These are phyloP conservation scores for Trichonephila clavata DNA, from an alignment of 1,140 invertebrate species.

Conservation along the genomic window DNA sequence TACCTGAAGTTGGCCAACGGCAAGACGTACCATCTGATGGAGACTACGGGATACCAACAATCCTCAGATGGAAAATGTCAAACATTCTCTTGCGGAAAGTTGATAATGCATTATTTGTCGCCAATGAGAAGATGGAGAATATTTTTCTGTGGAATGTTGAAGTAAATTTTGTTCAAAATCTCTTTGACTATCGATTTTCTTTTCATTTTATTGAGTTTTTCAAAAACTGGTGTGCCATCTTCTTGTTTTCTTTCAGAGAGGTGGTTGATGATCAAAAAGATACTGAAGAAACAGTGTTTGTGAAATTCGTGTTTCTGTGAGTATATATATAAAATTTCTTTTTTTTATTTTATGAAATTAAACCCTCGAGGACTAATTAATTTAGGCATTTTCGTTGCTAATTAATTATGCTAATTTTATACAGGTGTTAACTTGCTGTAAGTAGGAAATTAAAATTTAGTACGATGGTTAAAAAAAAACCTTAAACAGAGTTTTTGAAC, in stretches of 20 bases:
- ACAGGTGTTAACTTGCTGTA: too few relatives aligned
- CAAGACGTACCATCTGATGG: constrained; percentile 23
- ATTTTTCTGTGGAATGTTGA: constrained; percentile 53
- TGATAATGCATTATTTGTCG: constrained; percentile 42
- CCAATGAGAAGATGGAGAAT: constrained; percentile 70
- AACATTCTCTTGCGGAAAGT: constrained; percentile 37
- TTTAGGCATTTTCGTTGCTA: not conserved
- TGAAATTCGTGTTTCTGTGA: constrained; percentile 50
- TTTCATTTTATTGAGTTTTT: not conserved
- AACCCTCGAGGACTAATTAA: not conserved
- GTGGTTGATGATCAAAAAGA: too few relatives aligned
- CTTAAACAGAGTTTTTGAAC: too few relatives aligned
- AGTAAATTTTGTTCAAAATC: not conserved
- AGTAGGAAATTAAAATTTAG: too few relatives aligned
- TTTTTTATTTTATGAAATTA: not conserved
- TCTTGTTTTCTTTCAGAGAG: not conserved
- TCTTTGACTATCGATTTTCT: not conserved
- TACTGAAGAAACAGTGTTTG: not conserved
- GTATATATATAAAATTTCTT: not conserved
- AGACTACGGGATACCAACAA: constrained; percentile 16
- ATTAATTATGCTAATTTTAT: too few relatives aligned
- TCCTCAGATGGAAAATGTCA: not conserved
- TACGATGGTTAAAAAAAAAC: too few relatives aligned
- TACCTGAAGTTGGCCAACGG: constrained; percentile 57
- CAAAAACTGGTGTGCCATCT: not conserved